Evolutionary conservation across 1,140 invertebrate species (phyloP).

Genomic region (Heliconius congener): DNA sequence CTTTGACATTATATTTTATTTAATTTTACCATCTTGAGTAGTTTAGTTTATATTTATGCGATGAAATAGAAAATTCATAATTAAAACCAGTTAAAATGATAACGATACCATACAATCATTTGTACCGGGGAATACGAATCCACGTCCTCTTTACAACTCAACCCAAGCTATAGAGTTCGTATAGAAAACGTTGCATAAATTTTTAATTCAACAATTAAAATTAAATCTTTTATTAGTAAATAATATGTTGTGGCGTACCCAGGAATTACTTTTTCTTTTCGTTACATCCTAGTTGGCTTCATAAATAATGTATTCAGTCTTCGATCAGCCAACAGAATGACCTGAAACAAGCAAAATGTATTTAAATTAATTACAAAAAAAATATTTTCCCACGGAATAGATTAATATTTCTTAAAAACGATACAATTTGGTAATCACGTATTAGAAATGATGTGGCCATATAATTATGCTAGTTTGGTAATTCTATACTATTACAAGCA

Average conservation of each 20-base stretch:
- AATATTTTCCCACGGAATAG: constrained; percentile 19
- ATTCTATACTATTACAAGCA: constrained; percentile 57
- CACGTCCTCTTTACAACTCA: too few relatives aligned
- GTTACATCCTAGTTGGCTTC: constrained; percentile 60
- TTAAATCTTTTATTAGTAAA: too few relatives aligned
- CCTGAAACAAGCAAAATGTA: constrained; percentile 62
- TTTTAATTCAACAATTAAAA: too few relatives aligned
- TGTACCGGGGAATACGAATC: not conserved
- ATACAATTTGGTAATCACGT: constrained; percentile 37
- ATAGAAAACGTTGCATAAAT: too few relatives aligned
- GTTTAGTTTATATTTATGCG: not conserved
- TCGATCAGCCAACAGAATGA: constrained; percentile 60
- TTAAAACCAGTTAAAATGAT: not conserved
- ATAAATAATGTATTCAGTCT: constrained; percentile 70
- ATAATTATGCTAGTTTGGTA: constrained; percentile 53
- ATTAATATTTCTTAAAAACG: constrained; percentile 34
- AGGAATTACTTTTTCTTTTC: constrained; percentile 23
- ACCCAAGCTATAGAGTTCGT: too few relatives aligned
- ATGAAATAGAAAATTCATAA: not conserved
- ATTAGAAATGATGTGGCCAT: constrained; percentile 36
- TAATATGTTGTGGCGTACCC: constrained; percentile 19
- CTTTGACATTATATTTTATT: constrained; percentile 25
- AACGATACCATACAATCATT: not conserved
- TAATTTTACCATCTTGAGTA: not conserved
- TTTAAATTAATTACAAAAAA: constrained; percentile 21